These are phyloP conservation scores for Muschampia plurimacula DNA, from an alignment of 2,888 invertebrate genomes.

Conservation along the genomic window DNA sequence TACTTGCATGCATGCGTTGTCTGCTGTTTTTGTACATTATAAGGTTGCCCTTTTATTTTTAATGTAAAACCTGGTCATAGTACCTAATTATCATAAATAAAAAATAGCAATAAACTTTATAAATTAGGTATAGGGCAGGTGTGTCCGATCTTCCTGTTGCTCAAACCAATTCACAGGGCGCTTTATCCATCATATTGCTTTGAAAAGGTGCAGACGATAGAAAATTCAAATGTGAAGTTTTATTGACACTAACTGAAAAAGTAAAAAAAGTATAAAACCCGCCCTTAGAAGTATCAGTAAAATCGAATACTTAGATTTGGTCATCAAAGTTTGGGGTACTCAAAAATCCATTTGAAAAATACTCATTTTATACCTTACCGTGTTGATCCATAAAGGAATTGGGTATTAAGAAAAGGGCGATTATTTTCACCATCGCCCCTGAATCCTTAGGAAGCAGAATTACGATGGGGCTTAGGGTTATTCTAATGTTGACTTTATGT, in stretches of 20 bases:
- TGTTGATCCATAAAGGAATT: slow-evolving; percentile 61
- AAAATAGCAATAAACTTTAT: no score
- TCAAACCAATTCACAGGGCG: slow-evolving; percentile 48
- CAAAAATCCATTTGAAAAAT: slow-evolving; percentile 85
- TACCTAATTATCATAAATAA: no score
- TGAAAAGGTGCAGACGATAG: slow-evolving; percentile 10
- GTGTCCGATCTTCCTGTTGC: slow-evolving; percentile 46
- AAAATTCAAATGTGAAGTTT: slow-evolving; percentile 73
- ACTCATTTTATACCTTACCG: slow-evolving; percentile 69
- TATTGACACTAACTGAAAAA: slow-evolving; percentile 75
- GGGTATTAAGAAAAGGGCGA: slow-evolving; percentile 64
- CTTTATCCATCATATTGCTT: slow-evolving; percentile 16
- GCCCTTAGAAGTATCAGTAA: slow-evolving; percentile 68
- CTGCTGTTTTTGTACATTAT: no score
- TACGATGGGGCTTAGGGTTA: slow-evolving; percentile 57
- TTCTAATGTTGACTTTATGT: slow-evolving; percentile 64
- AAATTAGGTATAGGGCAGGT: not conserved
- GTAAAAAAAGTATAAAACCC: slow-evolving; percentile 72
- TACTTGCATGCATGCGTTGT: no score
- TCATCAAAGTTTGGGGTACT: slow-evolving; percentile 82
- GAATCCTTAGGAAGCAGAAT: slow-evolving; percentile 62
- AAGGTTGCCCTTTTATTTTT: no score
- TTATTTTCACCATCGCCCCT: slow-evolving; percentile 59
- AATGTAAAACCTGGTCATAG: no score
- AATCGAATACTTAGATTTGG: slow-evolving; percentile 79